phyloP scores from a whole-genome alignment of 2,797 vertebrate species.

The Sebastes matsubarae region DNA sequence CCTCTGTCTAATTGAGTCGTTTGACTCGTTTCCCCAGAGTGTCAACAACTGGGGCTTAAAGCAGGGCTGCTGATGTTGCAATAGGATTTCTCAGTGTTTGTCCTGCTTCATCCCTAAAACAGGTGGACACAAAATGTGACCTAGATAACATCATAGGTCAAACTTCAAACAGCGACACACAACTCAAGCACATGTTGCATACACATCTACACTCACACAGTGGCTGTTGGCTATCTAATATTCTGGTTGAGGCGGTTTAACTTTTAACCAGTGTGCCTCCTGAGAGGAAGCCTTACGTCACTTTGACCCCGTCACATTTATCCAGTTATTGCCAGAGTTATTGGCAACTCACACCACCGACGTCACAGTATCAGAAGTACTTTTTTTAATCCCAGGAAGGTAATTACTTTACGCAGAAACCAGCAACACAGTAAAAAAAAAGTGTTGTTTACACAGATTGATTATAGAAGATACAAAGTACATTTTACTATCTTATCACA shows the following conservation, averaged over 20 bases:
- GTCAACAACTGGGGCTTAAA: constrained; percentile 16
- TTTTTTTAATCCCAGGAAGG: not conserved
- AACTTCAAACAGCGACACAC: constrained; percentile 20
- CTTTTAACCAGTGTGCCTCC: constrained; percentile 43
- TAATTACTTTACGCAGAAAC: not conserved
- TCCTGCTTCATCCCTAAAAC: constrained; percentile 10
- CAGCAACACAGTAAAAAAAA: not conserved
- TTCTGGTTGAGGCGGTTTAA: constrained; percentile 42
- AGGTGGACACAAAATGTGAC: constrained; percentile 23
- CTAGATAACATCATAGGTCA: constrained; percentile 35
- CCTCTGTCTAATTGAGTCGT: not conserved
- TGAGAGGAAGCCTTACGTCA: constrained; percentile 2
- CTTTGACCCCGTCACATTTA: constrained; percentile 17
- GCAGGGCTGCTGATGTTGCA: constrained; percentile 20
- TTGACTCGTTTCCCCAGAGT: not conserved
- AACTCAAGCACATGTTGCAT: not conserved
- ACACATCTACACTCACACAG: not conserved
- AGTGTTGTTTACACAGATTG: not conserved
- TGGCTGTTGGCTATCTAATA: constrained; percentile 8
- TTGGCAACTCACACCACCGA: not conserved
- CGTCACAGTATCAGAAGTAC: not conserved
- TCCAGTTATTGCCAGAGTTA: constrained; percentile 11
- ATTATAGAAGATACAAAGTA: not conserved
- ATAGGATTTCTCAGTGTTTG: constrained; percentile 26
- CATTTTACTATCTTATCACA: not conserved